Percentiles rank a stretch among this genome's conserved stretches.
Evolutionary conservation across 2,888 invertebrate species (phyloP).

Genomic region (Allophyes oxyacanthae): DNA sequence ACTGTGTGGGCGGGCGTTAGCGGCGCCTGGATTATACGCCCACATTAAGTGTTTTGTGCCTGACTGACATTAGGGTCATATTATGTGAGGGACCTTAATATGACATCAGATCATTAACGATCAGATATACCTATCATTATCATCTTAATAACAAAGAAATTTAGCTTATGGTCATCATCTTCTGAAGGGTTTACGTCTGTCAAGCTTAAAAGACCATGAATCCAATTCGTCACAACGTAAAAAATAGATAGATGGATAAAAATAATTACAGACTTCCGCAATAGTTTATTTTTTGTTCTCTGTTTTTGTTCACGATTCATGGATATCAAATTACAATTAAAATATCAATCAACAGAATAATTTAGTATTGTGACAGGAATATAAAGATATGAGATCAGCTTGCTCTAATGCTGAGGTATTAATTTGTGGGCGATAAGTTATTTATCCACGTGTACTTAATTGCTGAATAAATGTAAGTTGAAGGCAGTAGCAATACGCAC

Average conservation of each 20-base stretch:
- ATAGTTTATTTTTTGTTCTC: conserved; percentile 43
- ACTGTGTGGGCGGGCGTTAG: conserved; percentile 39
- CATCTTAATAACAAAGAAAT: too few relatives aligned
- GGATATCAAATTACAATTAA: conserved; percentile 77
- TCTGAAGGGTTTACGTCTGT: conserved; percentile 1
- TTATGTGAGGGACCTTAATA: conserved; percentile 10
- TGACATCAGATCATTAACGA: too few relatives aligned
- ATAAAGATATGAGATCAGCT: conserved; percentile 78
- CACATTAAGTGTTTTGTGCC: conserved; percentile 24
- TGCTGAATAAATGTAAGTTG: conserved; percentile 48
- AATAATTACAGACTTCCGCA: conserved; percentile 54
- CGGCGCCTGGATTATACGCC: conserved; percentile 47
- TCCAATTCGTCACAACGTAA: conserved; percentile 34
- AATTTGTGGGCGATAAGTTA: conserved; percentile 63
- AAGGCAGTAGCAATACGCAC: conserved; percentile 41
- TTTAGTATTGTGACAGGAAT: conserved; percentile 74
- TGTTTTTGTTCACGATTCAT: conserved; percentile 54
- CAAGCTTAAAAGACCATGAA: conserved; percentile 23
- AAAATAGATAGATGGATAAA: conserved; percentile 36
- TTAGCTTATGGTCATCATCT: too few relatives aligned
- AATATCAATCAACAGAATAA: conserved; percentile 73
- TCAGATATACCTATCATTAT: too few relatives aligned
- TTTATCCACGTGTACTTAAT: conserved; percentile 62
- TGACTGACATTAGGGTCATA: conserved; percentile 8
- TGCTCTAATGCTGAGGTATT: conserved; percentile 46